Evolutionary conservation across 2,113 vertebrate species (phyloP).

Genomic region (Syngnathus scovelli): DNA sequence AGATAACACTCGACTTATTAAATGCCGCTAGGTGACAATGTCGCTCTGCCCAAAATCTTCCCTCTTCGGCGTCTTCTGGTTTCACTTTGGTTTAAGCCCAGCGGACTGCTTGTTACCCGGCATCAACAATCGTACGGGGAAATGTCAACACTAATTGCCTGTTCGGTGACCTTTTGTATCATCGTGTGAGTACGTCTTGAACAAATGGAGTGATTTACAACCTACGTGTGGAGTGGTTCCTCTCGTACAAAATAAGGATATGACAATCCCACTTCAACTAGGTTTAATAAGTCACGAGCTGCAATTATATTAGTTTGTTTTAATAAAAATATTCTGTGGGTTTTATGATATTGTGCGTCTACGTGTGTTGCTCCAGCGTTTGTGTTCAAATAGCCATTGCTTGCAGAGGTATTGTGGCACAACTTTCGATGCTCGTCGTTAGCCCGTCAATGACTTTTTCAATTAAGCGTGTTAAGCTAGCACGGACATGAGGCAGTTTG

Average conservation of each 20-base stretch:
- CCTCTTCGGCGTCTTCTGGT: background rate
- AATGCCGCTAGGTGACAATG: background rate
- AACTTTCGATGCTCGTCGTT: too few relatives aligned
- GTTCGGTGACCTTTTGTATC: slow-evolving; percentile 58
- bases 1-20: background rate
- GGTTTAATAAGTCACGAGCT: too few relatives aligned
- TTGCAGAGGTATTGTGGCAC: too few relatives aligned
- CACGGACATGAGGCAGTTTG: too few relatives aligned
- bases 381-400: too few relatives aligned
- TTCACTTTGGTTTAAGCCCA: background rate
- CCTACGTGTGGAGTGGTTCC: background rate
- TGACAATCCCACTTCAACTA: background rate
- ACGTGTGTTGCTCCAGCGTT: too few relatives aligned
- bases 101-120: slow-evolving; percentile 39
- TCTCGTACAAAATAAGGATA: background rate
- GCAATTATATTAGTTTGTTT: too few relatives aligned
- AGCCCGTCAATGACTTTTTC: too few relatives aligned
- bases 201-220: slow-evolving; percentile 3
- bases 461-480: too few relatives aligned
- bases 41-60: background rate
- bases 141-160: slow-evolving; percentile 66
- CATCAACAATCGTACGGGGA: slow-evolving; percentile 51
- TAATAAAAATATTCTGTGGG: too few relatives aligned
- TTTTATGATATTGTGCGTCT: too few relatives aligned
- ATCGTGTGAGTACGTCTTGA: background rate